A percentile compares a stretch with the other conserved stretches of the same genome.
Evolutionary conservation across 2,888 invertebrate species (phyloP).

Genomic region (Cylindroiulus punctatus): DNA sequence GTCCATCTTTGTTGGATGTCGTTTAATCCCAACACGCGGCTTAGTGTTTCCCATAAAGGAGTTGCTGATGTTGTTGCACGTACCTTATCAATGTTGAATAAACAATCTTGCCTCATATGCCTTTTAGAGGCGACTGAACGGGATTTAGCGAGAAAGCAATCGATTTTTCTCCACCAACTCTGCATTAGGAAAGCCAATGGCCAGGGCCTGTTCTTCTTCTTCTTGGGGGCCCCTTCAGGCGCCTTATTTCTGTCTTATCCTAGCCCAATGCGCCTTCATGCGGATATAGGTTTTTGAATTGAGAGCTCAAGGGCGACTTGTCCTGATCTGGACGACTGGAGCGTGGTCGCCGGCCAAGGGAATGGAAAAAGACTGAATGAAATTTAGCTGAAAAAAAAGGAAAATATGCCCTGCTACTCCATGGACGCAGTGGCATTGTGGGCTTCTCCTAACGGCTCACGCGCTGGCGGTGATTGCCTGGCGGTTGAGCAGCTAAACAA

Average conservation of each 20-base stretch:
- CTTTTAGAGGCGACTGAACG: constrained; percentile 21
- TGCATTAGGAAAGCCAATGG: not conserved
- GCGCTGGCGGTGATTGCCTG: too few relatives aligned
- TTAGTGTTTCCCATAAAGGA: constrained; percentile 17
- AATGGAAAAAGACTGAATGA: too few relatives aligned
- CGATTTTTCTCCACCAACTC: not conserved
- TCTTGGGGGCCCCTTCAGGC: not conserved
- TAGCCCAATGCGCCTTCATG: too few relatives aligned
- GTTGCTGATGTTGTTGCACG: not conserved
- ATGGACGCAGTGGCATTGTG: too few relatives aligned
- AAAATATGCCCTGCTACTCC: too few relatives aligned
- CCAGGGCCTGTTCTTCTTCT: not conserved
- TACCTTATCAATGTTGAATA: constrained; percentile 32
- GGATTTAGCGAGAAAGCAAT: constrained; percentile 14
- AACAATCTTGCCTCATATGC: constrained; percentile 32
- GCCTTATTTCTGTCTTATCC: constrained; percentile 12
- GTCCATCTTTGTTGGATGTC: constrained; percentile 32
- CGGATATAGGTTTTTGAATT: too few relatives aligned
- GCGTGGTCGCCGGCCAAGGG: too few relatives aligned
- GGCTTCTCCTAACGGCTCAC: too few relatives aligned
- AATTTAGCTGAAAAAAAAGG: too few relatives aligned
- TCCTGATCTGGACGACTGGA: too few relatives aligned
- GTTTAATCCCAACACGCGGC: constrained; percentile 26
- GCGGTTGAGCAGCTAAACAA: too few relatives aligned
- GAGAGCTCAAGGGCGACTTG: too few relatives aligned